A percentile compares a stretch with the other conserved stretches of the same genome.
Conservation (phyloP, 2,888 invertebrate species). For the Herminia tarsipennalis region DNA sequence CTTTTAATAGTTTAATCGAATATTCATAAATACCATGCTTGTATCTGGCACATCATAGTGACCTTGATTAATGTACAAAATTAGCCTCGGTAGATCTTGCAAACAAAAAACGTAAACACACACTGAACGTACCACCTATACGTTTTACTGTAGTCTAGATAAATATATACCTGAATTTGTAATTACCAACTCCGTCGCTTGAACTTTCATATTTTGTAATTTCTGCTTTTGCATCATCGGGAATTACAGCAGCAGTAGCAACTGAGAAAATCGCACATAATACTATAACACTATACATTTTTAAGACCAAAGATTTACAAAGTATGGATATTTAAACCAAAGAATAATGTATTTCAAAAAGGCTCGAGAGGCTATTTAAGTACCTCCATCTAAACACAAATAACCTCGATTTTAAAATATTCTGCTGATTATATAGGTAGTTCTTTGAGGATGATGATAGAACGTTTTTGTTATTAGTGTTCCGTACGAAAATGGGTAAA, state of each 20-base stretch:
- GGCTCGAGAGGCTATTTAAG: neutral
- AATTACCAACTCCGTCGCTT: slow-evolving; percentile 48
- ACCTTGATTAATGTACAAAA: no score
- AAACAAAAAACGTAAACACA: no score
- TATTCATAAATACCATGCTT: no score
- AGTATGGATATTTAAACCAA: no score
- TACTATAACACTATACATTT: slow-evolving; percentile 22
- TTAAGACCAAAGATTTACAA: no score
- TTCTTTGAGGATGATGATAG: neutral
- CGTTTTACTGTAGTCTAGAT: no score
- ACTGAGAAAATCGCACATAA: slow-evolving; percentile 20
- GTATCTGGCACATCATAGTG: no score
- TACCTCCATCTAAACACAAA: slow-evolving; percentile 4
- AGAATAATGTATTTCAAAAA: neutral
- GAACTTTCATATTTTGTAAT: slow-evolving; percentile 39
- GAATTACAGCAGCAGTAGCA: slow-evolving; percentile 27
- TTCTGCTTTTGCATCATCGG: slow-evolving; percentile 41
- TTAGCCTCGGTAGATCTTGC: no score
- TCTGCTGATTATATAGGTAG: slow-evolving; percentile 8
- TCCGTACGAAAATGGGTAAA: no score
- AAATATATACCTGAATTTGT: no score
- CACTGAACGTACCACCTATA: no score
- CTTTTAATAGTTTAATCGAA: no score
- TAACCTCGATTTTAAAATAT: slow-evolving; percentile 1
- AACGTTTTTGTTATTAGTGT: neutral